phyloP scores from a whole-genome alignment of 2,113 vertebrate genomes.

The Caretta caretta region DNA sequence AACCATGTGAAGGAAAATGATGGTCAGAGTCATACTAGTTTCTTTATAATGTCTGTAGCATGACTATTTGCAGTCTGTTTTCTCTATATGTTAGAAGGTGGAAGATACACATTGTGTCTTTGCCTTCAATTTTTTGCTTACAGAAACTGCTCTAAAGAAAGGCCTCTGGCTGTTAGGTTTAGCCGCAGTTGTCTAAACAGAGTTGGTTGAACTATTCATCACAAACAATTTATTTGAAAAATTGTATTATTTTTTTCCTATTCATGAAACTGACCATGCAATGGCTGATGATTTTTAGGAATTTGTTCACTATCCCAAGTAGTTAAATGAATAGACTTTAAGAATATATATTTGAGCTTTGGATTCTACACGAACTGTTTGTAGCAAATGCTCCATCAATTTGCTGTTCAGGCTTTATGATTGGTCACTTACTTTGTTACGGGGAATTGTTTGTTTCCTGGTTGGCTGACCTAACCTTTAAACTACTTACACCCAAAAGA shows the following conservation, averaged over 20 bases:
- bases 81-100: accelerated
- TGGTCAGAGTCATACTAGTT: not conserved
- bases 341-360: not conserved
- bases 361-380: not conserved
- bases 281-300: not conserved
- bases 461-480: not conserved
- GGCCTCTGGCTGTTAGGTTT: not conserved
- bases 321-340: accelerated
- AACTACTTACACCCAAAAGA: not conserved
- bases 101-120: not conserved
- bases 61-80: not conserved
- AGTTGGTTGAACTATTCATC: not conserved
- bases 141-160: accelerated
- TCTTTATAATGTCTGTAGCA: not conserved
- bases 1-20: not conserved
- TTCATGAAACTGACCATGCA: not conserved
- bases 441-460: not conserved
- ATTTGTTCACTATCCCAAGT: not conserved
- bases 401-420: not conserved
- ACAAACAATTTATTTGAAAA: not conserved
- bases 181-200: not conserved
- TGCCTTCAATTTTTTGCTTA: not conserved
- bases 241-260: not conserved
- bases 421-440: not conserved
- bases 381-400: not conserved